phyloP scores from a whole-genome alignment of 2,888 invertebrate genomes.

The Andrena minutula region DNA sequence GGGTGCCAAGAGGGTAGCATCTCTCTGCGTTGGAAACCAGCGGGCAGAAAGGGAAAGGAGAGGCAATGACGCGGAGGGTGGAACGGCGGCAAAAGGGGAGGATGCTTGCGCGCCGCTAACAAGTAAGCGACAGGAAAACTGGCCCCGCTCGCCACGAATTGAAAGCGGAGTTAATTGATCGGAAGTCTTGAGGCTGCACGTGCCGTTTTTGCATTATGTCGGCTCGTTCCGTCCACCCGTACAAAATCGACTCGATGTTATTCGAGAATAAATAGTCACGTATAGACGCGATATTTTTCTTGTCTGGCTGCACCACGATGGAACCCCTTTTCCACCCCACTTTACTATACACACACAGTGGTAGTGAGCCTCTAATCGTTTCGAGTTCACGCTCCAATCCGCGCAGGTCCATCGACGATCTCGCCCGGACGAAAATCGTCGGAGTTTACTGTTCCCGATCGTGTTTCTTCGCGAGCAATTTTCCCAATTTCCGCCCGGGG shows the following conservation, averaged over 20 bases:
- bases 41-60: slow-evolving; percentile 19
- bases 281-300: slow-evolving; percentile 65
- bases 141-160: slow-evolving; percentile 71
- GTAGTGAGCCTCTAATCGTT: slow-evolving; percentile 17
- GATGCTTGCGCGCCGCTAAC: slow-evolving; percentile 64
- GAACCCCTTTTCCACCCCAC: slow-evolving; percentile 28
- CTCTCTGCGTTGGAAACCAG: slow-evolving; percentile 58
- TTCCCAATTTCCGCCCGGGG: slow-evolving; percentile 35
- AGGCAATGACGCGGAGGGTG: background rate
- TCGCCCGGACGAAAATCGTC: background rate
- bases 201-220: slow-evolving; percentile 77
- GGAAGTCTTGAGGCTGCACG: slow-evolving; percentile 85
- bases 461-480: slow-evolving; percentile 32
- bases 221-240: slow-evolving; percentile 58
- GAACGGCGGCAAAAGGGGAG: slow-evolving; percentile 9
- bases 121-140: slow-evolving; percentile 67
- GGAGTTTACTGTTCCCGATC: slow-evolving; percentile 33
- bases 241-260: slow-evolving; percentile 64
- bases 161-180: slow-evolving; percentile 84
- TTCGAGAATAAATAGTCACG: slow-evolving; percentile 64
- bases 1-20: slow-evolving; percentile 68
- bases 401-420: background rate
- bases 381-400: slow-evolving; percentile 29
- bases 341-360: background rate
- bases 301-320: slow-evolving; percentile 52